phyloP scores from a whole-genome alignment of 1,140 invertebrate species.

The Leguminivora glycinivorella region DNA sequence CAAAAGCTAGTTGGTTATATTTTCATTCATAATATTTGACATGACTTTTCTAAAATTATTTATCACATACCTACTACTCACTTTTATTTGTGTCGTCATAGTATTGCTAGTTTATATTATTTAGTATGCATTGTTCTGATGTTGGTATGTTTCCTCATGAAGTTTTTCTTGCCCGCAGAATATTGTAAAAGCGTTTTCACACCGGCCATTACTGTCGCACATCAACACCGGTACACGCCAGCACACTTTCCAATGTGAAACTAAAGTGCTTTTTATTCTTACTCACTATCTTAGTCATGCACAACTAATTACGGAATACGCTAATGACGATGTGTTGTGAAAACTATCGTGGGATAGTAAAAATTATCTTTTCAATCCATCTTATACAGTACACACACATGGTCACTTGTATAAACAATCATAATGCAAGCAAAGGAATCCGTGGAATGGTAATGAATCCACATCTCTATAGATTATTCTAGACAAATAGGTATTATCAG shows the following conservation, averaged over 20 bases:
- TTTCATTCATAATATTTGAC: too few species aligned
- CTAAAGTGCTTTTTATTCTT: slow-evolving; percentile 47
- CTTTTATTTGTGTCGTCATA: too few species aligned
- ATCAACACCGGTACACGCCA: slow-evolving; percentile 36
- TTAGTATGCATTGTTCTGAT: neutral
- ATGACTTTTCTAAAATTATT: too few species aligned
- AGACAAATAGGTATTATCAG: too few species aligned
- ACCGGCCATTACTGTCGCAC: neutral
- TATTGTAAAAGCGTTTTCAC: slow-evolving; percentile 14
- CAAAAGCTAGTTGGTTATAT: too few species aligned
- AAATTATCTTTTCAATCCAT: slow-evolving; percentile 9
- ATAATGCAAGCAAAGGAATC: neutral
- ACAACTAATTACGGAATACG: slow-evolving; percentile 62
- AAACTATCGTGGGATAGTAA: slow-evolving; percentile 21
- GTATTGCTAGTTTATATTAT: too few species aligned
- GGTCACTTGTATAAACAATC: neutral
- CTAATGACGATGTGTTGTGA: slow-evolving; percentile 20
- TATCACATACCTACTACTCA: too few species aligned
- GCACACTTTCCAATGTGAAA: slow-evolving; percentile 64
- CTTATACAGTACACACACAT: neutral
- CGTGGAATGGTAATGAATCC: too few species aligned
- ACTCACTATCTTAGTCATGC: slow-evolving; percentile 58
- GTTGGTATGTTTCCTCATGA: neutral
- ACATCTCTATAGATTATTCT: too few species aligned
- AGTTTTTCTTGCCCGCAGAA: neutral